Base-by-base conservation (phyloP, 2,113 vertebrate species). In the Elgaria multicarinata region DNA sequence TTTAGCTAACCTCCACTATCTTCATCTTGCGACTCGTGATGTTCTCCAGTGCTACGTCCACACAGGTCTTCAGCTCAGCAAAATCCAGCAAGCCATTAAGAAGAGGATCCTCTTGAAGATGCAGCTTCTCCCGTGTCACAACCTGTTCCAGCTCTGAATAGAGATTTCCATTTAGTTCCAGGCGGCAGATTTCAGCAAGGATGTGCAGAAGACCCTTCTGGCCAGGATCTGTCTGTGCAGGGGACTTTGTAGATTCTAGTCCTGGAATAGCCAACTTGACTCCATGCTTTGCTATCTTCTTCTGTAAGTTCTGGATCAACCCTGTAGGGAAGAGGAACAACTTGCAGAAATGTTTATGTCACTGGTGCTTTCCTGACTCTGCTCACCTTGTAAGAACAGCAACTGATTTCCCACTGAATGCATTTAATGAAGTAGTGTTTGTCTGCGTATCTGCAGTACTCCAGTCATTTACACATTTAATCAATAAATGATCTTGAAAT, bases 121-220 rank as follows among this genome's bases (percentile, higher is more conserved):
- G 98, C 10, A 80, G 88, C 87, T 95, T 96, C 92, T 99, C 98
- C 85, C 93, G 97, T 89, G 96, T 94, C 77, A 99, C 97, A 0
- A 96, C 96, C 92, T 98, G 98, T 20, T 97, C 95, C 92, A 99
- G 96, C 85, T 99, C 98, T 20, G 97, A 98, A 39, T 90, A 96
- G 14, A 99, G 96, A 94, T 98, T 99, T 26, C 99, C 99, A 0
- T 99, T 99, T 53, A 99, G 95, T 92, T 99, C 98, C 79, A 98
- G 94, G 18, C 6, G 91, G 46, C 98, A 98, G 55, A 99, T 97
- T 28, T 98, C 95, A 0, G 95, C 74, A 18, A 99, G 97, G 80
- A 99, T 96, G n/a, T 96, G 96, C 6, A 97, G 92, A 77, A 99
- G 97, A 9, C 97, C 95, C 0, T 97, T 97, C 92, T 97, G 95